phyloP scores from a whole-genome alignment of 2,888 invertebrate species.

The Platycheirus albimanus region DNA sequence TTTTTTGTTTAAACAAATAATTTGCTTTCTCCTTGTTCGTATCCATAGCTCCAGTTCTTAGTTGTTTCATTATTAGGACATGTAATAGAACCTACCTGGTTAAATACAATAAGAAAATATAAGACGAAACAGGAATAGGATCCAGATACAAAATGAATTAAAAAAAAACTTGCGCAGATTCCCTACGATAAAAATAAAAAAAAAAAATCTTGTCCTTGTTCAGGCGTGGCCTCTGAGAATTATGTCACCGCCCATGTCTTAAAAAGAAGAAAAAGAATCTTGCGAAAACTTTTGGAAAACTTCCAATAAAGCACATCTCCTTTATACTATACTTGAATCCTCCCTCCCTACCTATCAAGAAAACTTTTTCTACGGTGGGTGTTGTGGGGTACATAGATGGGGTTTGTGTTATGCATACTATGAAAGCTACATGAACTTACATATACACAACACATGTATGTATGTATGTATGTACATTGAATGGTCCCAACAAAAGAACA shows the following conservation, averaged over 20 bases:
- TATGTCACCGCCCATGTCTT: constrained; percentile 66
- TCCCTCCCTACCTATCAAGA: background rate
- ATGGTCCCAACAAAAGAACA: constrained; percentile 9
- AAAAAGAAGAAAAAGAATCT: constrained; percentile 62
- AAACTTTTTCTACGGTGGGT: constrained; percentile 9
- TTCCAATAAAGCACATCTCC: constrained; percentile 60
- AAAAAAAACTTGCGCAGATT: constrained; percentile 54
- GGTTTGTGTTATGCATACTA: background rate
- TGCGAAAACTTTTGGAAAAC: constrained; percentile 68
- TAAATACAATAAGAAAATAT: background rate
- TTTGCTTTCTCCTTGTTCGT: no score
- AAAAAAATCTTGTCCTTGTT: constrained; percentile 40
- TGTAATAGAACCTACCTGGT: background rate
- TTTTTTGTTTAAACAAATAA: no score
- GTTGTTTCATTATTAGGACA: no score
- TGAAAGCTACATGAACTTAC: constrained; percentile 1
- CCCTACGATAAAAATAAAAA: constrained; percentile 7
- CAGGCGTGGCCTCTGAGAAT: constrained; percentile 62
- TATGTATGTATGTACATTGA: background rate
- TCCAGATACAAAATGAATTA: background rate
- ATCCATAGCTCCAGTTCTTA: no score
- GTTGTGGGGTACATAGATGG: background rate
- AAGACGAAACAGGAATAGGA: background rate
- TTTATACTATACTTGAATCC: no score
- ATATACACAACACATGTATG: no score